phyloP scores from a whole-genome alignment of 2,113 vertebrate species.

The Ciconia boyciana region DNA sequence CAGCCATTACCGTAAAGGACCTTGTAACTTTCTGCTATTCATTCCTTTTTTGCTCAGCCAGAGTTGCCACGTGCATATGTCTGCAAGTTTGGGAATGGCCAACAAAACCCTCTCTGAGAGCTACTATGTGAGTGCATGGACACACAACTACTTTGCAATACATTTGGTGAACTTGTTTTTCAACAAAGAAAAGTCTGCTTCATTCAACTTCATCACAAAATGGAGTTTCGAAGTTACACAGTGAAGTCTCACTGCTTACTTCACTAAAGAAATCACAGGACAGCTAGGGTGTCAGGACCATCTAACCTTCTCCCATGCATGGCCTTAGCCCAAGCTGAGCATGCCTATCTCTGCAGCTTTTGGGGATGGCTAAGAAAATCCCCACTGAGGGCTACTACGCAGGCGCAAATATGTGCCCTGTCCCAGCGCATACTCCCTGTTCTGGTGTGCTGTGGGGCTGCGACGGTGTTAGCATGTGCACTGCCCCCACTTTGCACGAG shows the following conservation, averaged over 20 bases:
- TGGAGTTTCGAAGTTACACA: neutral
- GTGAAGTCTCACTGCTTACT: neutral
- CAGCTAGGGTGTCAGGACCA: neutral
- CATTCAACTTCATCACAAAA: neutral
- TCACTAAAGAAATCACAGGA: neutral
- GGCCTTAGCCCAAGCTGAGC: neutral
- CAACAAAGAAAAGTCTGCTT: neutral
- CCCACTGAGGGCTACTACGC: neutral
- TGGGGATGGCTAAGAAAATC: neutral
- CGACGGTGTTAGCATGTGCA: neutral
- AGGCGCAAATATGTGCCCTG: neutral
- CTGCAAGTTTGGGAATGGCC: neutral
- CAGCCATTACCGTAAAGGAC: neutral
- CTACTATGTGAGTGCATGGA: too few species aligned
- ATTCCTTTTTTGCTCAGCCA: neutral
- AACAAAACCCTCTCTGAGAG: neutral
- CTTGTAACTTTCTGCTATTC: neutral
- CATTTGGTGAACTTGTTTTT: neutral
- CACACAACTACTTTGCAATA: neutral
- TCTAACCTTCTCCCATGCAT: neutral
- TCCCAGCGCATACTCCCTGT: neutral
- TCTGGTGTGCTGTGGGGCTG: neutral
- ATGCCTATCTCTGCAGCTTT: neutral
- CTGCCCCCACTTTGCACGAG: neutral
- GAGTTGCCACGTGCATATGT: neutral